phyloP scores from a whole-genome alignment of 2,797 vertebrate genomes.

The Gadopsis bispinosus region DNA sequence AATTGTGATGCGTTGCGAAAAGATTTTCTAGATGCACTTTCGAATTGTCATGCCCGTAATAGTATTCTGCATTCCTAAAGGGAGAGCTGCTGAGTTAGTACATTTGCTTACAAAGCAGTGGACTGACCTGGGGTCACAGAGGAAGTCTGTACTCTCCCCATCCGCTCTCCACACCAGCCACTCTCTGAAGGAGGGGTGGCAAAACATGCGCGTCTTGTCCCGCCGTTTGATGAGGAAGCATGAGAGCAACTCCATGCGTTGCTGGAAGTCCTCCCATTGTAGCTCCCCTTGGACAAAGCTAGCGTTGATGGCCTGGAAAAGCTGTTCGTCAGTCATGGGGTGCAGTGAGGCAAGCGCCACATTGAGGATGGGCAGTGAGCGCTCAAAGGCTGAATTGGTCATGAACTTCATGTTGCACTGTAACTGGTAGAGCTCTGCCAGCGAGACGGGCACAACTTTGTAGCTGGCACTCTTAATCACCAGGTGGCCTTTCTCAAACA shows the following conservation, averaged over 20 bases:
- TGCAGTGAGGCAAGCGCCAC: conserved; percentile 96
- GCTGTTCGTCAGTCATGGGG: conserved; percentile 97
- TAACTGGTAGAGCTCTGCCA: conserved; percentile 95
- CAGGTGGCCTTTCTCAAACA: conserved; percentile 94
- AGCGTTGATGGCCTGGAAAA: conserved; percentile 94
- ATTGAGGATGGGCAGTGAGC: conserved; percentile 91
- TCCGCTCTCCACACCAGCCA: conserved; percentile 98
- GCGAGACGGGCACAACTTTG: conserved; percentile 96
- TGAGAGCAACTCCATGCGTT: conserved; percentile 94
- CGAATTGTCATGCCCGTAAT: conserved; percentile 13
- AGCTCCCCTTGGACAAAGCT: conserved; percentile 89
- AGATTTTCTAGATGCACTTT: conserved; percentile 14
- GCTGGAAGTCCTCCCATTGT: conserved; percentile 95
- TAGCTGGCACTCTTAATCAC: conserved; percentile 99
- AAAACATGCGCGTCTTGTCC: conserved; percentile 99
- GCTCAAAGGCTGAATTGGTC: conserved; percentile 94
- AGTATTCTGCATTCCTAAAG: conserved; percentile 22
- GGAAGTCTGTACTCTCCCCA: conserved; percentile 94
- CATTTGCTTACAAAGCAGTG: conserved; percentile 30
- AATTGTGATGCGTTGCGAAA: conserved; percentile 24
- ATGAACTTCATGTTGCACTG: conserved; percentile 99
- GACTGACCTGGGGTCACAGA: conserved; percentile 95
- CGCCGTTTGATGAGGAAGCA: conserved; percentile 94
- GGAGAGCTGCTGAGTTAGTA: conserved; percentile 30
- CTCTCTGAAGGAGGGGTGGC: conserved; percentile 97